Base-by-base conservation (phyloP, 2,113 vertebrate genomes). In the Ictalurus furcatus region DNA sequence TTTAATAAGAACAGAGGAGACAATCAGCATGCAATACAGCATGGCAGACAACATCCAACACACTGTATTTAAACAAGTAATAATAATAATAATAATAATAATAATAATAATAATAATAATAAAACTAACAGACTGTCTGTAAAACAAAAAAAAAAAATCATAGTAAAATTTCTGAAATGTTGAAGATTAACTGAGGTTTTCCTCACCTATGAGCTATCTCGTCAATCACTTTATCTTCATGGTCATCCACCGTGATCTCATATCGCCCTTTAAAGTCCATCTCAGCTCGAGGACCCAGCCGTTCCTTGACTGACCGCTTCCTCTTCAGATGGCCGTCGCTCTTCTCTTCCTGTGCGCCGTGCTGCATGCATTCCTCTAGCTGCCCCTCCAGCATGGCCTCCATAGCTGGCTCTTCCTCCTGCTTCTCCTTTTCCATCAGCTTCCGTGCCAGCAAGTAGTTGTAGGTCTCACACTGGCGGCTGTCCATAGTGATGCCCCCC, bases 391-490 rank as follows among this genome's bases (percentile, higher is more conserved):
- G 91, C 94, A 95, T 95, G 92, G 92, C 95, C 90, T 94, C 93
- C 82, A 96, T 94, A 13, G 96, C 95, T 0, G 80, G 87, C 11
- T 69, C 91, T 89, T 95, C 91, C 86, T 95, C 40, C 79, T 96
- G 93, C 86, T 95, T 90, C 93, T 98, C 96, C 84, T 95, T 96
- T 44, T 95, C 95, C 96, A 96, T 97, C 25, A 99, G 93, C 93
- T 98, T 99, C 83, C 96, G 96, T 14, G 98, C 98, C 85, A 99
- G 92, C 48, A 98, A 90, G 80, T 97, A 99, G 92, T 99, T 99
- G 73, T 99, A 99, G 23, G 97, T 97, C 94, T 99, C 98, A 4
- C 97, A 97, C 30, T 97, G 97, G 34, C 98, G 96, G 82, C 94
- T 95, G 90, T 97, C 96, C 95, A 95, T 98, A 94, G 96, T 96